phyloP scores from a whole-genome alignment of 2,888 invertebrate genomes.

The Mythimna ferrago region DNA sequence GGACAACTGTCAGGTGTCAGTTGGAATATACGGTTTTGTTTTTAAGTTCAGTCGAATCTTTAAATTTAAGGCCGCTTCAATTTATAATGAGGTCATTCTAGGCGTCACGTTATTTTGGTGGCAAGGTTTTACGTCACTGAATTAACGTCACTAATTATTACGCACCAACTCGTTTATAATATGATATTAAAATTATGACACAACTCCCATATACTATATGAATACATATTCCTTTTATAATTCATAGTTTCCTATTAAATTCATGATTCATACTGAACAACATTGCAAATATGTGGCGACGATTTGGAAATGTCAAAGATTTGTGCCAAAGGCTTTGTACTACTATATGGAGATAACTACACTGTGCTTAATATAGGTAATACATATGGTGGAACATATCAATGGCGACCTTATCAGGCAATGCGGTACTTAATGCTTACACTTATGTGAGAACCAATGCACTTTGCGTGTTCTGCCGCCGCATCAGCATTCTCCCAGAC shows the following conservation, averaged over 20 bases:
- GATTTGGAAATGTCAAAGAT: constrained; percentile 9
- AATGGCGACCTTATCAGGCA: constrained; percentile 20
- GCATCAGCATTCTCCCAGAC: constrained; percentile 90
- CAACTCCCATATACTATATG: neutral
- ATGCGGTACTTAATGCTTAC: constrained; percentile 51
- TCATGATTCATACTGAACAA: neutral
- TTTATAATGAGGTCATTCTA: constrained; percentile 15
- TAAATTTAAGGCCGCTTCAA: constrained; percentile 18
- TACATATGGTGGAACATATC: constrained; percentile 45
- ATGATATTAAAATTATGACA: neutral
- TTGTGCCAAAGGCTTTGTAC: neutral
- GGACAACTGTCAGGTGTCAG: constrained; percentile 18
- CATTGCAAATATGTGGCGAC: constrained; percentile 12
- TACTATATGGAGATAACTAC: constrained; percentile 9
- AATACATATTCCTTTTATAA: neutral
- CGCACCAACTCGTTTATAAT: neutral
- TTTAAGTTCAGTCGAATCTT: constrained; percentile 17
- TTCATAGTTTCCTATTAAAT: neutral
- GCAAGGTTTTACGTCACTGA: neutral
- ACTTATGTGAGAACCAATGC: constrained; percentile 56
- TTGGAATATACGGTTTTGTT: constrained; percentile 6
- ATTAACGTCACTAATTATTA: neutral
- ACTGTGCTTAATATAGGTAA: constrained; percentile 37
- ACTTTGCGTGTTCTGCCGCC: constrained; percentile 32
- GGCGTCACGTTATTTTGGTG: constrained; percentile 16